Evolutionary conservation across 2,797 vertebrate species (phyloP).

Genomic region (Sebastes diploproa): DNA sequence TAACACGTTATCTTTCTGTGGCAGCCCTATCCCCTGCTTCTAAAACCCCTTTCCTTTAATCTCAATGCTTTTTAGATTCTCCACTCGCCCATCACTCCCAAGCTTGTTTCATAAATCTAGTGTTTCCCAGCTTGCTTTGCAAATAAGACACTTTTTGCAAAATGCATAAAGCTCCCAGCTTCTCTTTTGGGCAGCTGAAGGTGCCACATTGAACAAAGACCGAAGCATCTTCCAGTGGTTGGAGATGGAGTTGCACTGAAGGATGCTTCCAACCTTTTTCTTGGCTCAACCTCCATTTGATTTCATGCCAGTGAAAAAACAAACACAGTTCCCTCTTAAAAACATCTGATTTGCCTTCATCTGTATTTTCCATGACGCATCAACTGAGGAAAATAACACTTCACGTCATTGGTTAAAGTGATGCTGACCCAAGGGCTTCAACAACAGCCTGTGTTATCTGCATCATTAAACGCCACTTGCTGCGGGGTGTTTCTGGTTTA

Average conservation of each 20-base stretch:
- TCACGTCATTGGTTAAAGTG: conserved; percentile 2
- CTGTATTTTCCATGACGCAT: conserved; percentile 7
- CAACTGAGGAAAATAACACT: not conserved
- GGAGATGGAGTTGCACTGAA: not conserved
- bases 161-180: not conserved
- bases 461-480: conserved; percentile 56
- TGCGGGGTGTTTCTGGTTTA: conserved; percentile 42
- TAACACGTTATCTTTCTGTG: not conserved
- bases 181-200: not conserved
- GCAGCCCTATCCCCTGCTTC: not conserved
- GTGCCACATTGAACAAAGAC: not conserved
- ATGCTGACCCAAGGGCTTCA: conserved; percentile 10
- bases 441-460: conserved; percentile 43
- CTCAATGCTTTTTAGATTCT: not conserved
- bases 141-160: not conserved
- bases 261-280: not conserved
- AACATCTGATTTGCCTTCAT: conserved; percentile 3
- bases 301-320: not conserved
- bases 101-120: not conserved
- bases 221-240: not conserved
- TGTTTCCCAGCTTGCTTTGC: not conserved
- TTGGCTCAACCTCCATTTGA: not conserved
- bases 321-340: not conserved
- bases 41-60: conserved; percentile 13
- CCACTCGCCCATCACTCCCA: not conserved